Percentiles rank a stretch among this genome's conserved stretches.
phyloP scores from a whole-genome alignment of 2,113 vertebrate genomes.

The Picathartes gymnocephalus region DNA sequence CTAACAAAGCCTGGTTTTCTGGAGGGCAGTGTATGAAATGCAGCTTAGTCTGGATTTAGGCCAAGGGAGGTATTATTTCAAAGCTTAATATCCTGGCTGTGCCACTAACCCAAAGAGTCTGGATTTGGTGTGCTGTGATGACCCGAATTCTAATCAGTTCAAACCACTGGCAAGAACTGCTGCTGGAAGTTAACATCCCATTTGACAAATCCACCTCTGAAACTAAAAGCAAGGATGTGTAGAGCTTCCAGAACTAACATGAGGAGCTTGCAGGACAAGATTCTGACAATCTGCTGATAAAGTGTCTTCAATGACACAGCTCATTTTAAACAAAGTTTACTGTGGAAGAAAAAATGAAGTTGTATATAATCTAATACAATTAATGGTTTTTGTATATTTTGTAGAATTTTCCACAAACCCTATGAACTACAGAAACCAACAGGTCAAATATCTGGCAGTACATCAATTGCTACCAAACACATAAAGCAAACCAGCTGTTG shows the following conservation, averaged over 20 bases:
- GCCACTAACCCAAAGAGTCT: neutral
- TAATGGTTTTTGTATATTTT: neutral
- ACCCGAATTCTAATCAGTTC: neutral
- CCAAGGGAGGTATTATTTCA: constrained; percentile 7
- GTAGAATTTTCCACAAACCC: neutral
- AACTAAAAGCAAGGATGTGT: neutral
- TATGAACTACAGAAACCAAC: neutral
- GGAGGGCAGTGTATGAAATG: neutral
- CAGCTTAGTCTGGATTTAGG: neutral
- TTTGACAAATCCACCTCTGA: neutral
- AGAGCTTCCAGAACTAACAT: neutral
- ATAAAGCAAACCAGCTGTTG: neutral
- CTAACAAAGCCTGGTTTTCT: neutral
- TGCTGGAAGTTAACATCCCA: neutral
- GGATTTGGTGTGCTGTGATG: neutral
- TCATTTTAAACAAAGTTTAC: neutral
- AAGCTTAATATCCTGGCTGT: neutral
- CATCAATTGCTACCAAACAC: neutral
- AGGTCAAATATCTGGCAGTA: neutral
- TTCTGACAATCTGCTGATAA: neutral
- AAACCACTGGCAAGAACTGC: neutral
- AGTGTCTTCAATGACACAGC: neutral
- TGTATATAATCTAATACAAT: neutral
- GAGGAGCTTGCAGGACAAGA: neutral
- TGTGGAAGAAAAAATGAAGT: neutral